These are phyloP conservation scores for Pseudomugil gertrudae DNA, from an alignment of 2,797 vertebrate species.

Conservation along the genomic window DNA sequence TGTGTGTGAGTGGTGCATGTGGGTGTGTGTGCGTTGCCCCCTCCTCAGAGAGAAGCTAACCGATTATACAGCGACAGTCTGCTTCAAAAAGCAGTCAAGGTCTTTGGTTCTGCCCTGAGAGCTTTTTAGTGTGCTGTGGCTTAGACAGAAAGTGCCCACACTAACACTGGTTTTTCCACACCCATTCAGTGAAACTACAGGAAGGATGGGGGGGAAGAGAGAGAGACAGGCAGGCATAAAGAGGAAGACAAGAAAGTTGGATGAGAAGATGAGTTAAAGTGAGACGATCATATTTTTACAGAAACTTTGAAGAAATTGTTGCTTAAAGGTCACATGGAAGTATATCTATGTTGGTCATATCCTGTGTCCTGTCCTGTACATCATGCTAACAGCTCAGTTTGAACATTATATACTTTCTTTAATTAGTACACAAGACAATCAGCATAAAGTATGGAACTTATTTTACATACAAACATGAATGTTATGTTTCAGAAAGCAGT, in stretches of 20 bases:
- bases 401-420: neutral
- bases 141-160: constrained; percentile 66
- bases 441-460: neutral
- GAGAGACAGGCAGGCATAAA: constrained; percentile 16
- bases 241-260: constrained; percentile 21
- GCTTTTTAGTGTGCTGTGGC: constrained; percentile 61
- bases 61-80: constrained; percentile 82
- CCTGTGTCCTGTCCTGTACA: neutral
- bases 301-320: constrained; percentile 17
- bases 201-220: constrained; percentile 30
- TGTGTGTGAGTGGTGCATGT: constrained; percentile 30
- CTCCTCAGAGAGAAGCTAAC: constrained; percentile 77
- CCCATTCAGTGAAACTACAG: constrained; percentile 57
- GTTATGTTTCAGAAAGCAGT: constrained; percentile 10
- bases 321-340: constrained; percentile 30
- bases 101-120: constrained; percentile 77
- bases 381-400: neutral
- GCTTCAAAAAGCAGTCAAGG: constrained; percentile 80
- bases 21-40: constrained; percentile 42
- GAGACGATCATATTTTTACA: constrained; percentile 7
- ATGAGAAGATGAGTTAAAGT: constrained; percentile 12
- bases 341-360: neutral
- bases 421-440: neutral
- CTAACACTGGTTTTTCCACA: constrained; percentile 59
- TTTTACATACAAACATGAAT: neutral